phyloP scores from a whole-genome alignment of 2,888 invertebrate genomes.

The Drosophila eohydei region DNA sequence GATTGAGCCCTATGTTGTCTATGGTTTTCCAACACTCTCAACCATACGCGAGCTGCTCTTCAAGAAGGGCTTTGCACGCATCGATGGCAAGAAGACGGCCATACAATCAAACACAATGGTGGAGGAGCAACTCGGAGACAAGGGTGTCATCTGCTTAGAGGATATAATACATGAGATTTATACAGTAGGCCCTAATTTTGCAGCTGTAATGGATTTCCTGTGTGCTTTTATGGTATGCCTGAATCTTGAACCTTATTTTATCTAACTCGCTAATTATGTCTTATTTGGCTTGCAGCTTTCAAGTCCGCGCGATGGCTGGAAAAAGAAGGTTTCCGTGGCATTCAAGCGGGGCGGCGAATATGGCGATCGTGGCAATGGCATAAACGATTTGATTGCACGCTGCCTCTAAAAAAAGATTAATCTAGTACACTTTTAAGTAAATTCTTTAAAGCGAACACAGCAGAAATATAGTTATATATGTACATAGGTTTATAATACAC shows the following conservation, averaged over 20 bases:
- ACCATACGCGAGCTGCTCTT: slow-evolving; percentile 84
- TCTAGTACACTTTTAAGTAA: slow-evolving; percentile 58
- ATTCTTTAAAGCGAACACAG: slow-evolving; percentile 33
- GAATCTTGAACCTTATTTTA: neutral
- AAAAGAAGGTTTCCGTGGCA: slow-evolving; percentile 83
- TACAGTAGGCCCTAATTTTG: slow-evolving; percentile 84
- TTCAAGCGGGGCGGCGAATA: slow-evolving; percentile 85
- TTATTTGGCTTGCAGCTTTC: slow-evolving; percentile 72
- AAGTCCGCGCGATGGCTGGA: slow-evolving; percentile 84
- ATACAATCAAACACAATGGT: slow-evolving; percentile 85
- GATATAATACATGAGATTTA: slow-evolving; percentile 85
- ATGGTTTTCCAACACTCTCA: slow-evolving; percentile 81
- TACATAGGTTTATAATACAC: slow-evolving; percentile 39
- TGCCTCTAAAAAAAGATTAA: slow-evolving; percentile 75
- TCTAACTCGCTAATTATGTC: neutral
- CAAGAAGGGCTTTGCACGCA: slow-evolving; percentile 83
- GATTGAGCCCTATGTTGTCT: slow-evolving; percentile 84
- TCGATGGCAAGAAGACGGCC: slow-evolving; percentile 82
- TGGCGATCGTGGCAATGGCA: slow-evolving; percentile 82
- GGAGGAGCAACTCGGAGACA: slow-evolving; percentile 83
- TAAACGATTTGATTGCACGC: slow-evolving; percentile 82
- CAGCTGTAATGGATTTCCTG: slow-evolving; percentile 78
- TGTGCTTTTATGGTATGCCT: slow-evolving; percentile 84
- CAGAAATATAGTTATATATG: slow-evolving; percentile 35
- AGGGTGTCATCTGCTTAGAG: slow-evolving; percentile 85